phyloP scores from a whole-genome alignment of 2,113 vertebrate genomes.

The Anoura caudifer region DNA sequence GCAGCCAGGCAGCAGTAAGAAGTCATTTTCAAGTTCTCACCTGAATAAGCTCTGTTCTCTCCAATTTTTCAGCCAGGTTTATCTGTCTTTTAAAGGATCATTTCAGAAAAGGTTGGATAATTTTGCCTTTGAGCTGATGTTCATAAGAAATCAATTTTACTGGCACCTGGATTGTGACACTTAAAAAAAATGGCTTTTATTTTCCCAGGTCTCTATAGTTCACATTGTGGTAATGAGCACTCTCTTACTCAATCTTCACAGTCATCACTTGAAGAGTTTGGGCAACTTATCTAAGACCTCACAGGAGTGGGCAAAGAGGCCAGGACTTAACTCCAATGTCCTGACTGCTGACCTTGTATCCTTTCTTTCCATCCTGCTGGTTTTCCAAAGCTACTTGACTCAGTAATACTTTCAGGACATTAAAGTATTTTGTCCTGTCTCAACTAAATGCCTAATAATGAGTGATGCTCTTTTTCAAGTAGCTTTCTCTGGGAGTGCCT shows the following conservation, averaged over 20 bases:
- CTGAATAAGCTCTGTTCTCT: neutral
- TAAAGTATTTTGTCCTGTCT: neutral
- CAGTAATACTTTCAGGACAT: neutral
- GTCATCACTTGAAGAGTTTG: neutral
- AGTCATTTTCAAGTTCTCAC: neutral
- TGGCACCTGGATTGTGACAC: neutral
- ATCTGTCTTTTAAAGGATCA: neutral
- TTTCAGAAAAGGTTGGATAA: neutral
- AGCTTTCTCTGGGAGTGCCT: neutral
- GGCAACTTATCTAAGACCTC: neutral
- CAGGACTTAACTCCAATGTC: neutral
- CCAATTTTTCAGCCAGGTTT: neutral
- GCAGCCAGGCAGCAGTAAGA: neutral
- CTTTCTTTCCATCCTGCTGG: neutral
- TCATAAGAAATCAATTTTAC: neutral
- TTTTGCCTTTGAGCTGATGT: neutral
- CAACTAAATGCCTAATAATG: neutral
- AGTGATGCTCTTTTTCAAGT: neutral
- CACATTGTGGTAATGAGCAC: neutral
- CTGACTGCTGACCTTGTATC: neutral
- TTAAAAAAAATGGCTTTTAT: neutral
- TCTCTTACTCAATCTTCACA: neutral
- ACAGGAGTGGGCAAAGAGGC: neutral
- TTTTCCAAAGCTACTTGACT: neutral
- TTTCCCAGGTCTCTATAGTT: neutral